Percentiles rank a stretch among this genome's conserved stretches.
These are phyloP conservation scores for Barnardius zonarius DNA, from an alignment of 2,113 vertebrate genomes.

Conservation along the genomic window DNA sequence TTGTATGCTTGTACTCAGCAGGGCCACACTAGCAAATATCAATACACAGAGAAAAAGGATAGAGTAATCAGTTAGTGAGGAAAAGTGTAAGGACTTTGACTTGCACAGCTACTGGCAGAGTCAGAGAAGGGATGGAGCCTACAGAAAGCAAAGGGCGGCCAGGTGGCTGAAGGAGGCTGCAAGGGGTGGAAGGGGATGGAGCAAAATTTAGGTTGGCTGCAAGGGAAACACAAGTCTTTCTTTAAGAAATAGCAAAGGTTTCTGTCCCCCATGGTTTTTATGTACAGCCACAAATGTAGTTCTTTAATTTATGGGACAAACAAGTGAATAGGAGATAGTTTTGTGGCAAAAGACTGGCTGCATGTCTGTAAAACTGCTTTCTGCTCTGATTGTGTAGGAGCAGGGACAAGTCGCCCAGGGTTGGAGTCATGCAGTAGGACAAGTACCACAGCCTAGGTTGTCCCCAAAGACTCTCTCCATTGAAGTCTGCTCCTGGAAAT, in stretches of 20 bases:
- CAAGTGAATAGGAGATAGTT: neutral
- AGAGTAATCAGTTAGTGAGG: neutral
- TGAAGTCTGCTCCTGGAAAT: neutral
- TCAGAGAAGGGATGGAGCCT: neutral
- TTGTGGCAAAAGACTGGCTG: neutral
- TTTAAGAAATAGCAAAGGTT: neutral
- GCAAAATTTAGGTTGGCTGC: neutral
- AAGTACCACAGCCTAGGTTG: neutral
- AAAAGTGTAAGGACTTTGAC: neutral
- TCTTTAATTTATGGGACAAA: neutral
- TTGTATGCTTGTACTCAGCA: neutral
- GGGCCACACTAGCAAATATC: neutral
- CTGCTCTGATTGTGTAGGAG: neutral
- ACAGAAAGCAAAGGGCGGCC: fast-evolving
- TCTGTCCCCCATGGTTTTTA: neutral
- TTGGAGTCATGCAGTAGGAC: neutral
- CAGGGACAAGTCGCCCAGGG: neutral
- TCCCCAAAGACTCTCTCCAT: neutral
- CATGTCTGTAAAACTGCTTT: neutral
- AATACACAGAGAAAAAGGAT: neutral
- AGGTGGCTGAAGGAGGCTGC: neutral
- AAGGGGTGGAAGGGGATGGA: neutral
- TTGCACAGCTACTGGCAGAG: neutral
- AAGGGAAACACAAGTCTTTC: neutral
- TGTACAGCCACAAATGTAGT: neutral